A percentile compares a stretch with the other conserved stretches of the same genome.
phyloP scores from a whole-genome alignment of 2,113 vertebrate genomes.

The Pionites leucogaster region DNA sequence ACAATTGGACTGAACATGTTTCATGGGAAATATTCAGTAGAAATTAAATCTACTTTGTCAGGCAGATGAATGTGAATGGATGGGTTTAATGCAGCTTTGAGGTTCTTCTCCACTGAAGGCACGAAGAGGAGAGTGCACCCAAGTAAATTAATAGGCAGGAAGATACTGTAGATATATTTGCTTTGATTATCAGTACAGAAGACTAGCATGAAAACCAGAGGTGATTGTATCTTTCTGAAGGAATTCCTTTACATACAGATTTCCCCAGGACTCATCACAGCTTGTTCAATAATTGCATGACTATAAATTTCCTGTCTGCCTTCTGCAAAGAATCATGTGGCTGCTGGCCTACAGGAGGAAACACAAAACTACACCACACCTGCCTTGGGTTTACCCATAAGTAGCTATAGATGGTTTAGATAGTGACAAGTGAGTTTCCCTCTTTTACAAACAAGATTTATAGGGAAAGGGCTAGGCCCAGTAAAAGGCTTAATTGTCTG shows the following conservation, averaged over 20 bases:
- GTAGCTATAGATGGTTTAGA: conserved; percentile 31
- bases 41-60: neutral
- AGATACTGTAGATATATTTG: neutral
- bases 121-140: neutral
- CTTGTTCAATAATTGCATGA: conserved; percentile 7
- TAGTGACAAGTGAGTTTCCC: neutral
- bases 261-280: neutral
- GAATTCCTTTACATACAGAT: neutral
- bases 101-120: neutral
- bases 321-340: neutral
- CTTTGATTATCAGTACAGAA: neutral
- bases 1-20: neutral
- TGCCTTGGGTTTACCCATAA: neutral
- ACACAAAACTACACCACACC: neutral
- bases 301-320: conserved; percentile 40
- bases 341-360: conserved; percentile 29
- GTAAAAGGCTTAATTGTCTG: conserved; percentile 11
- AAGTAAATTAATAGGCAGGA: neutral
- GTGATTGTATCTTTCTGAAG: neutral
- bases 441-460: conserved; percentile 40
- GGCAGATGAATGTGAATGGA: neutral
- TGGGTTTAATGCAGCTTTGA: neutral
- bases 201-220: neutral
- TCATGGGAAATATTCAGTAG: neutral
- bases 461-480: neutral